Conservation (phyloP, 2,797 vertebrate genomes). For the Dryobates pubescens region DNA sequence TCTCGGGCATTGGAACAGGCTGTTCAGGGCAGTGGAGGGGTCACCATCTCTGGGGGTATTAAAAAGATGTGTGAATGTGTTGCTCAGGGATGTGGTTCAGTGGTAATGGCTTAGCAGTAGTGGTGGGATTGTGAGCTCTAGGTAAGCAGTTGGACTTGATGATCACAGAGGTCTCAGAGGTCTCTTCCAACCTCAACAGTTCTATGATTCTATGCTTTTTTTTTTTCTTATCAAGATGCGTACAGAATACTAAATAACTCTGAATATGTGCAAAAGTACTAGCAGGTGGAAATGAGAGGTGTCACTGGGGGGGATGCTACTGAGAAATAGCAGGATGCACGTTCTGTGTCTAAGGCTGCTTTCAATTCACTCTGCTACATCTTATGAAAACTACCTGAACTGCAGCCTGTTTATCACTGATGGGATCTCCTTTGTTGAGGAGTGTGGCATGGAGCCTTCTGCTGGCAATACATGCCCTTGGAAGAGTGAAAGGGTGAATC, state of each 20-base stretch:
- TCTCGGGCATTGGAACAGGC: no score
- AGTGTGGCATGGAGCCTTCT: conserved; percentile 15
- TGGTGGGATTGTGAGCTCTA: no score
- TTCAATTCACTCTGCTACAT: conserved; percentile 2
- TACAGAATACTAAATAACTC: background rate
- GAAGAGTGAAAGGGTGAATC: conserved; percentile 62
- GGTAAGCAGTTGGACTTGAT: no score
- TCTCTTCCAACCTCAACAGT: no score
- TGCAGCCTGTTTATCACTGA: conserved; percentile 46
- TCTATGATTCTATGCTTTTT: no score
- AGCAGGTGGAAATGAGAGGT: conserved; percentile 25
- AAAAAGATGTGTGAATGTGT: no score
- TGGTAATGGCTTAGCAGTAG: no score
- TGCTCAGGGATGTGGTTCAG: no score
- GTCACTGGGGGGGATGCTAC: background rate
- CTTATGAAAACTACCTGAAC: conserved; percentile 1
- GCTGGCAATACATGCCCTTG: conserved; percentile 33
- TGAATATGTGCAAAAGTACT: background rate
- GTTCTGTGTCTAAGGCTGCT: conserved; percentile 23
- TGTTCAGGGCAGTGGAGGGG: no score
- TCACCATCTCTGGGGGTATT: no score
- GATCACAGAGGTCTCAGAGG: no score
- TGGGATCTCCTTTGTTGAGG: conserved; percentile 50
- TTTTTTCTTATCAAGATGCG: background rate
- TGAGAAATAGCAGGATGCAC: conserved; percentile 23